Percentiles rank a stretch among this genome's conserved stretches.
phyloP scores from a whole-genome alignment of 2,797 vertebrate genomes.

The Sebastes minor region DNA sequence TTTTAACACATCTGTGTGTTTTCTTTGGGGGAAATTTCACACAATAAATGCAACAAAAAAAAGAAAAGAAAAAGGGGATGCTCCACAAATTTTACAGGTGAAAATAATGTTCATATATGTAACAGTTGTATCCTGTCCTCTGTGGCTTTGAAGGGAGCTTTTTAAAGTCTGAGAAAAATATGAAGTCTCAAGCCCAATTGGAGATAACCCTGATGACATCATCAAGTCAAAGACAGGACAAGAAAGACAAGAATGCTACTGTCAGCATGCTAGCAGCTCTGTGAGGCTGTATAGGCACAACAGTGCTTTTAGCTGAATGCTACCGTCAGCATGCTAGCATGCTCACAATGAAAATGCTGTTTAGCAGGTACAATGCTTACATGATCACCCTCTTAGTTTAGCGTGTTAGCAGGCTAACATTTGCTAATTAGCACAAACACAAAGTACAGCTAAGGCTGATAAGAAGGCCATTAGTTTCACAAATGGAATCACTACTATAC shows the following conservation, averaged over 20 bases:
- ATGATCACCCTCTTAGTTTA: not conserved
- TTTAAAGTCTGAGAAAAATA: too few species aligned
- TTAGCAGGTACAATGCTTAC: not conserved
- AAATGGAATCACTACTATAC: not conserved
- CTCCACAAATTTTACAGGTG: not conserved
- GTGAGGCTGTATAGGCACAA: too few species aligned
- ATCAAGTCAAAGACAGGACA: too few species aligned
- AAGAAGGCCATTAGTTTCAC: not conserved
- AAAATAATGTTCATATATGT: not conserved
- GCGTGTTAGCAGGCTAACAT: not conserved
- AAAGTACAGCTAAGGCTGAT: not conserved
- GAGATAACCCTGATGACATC: too few species aligned
- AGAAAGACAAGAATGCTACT: not conserved
- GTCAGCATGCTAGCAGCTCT: not conserved
- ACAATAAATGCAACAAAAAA: not conserved
- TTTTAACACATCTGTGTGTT: slow-evolving; percentile 17
- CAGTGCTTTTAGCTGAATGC: too few species aligned
- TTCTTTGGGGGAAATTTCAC: not conserved
- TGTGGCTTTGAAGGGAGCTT: not conserved
- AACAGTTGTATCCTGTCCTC: not conserved
- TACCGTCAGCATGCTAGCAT: too few species aligned
- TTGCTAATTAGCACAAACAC: not conserved
- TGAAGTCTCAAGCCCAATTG: too few species aligned
- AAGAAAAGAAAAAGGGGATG: not conserved
- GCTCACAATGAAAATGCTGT: not conserved